Evolutionary conservation across 2,888 invertebrate genomes (phyloP).

Genomic region (Idaea dimidiata): DNA sequence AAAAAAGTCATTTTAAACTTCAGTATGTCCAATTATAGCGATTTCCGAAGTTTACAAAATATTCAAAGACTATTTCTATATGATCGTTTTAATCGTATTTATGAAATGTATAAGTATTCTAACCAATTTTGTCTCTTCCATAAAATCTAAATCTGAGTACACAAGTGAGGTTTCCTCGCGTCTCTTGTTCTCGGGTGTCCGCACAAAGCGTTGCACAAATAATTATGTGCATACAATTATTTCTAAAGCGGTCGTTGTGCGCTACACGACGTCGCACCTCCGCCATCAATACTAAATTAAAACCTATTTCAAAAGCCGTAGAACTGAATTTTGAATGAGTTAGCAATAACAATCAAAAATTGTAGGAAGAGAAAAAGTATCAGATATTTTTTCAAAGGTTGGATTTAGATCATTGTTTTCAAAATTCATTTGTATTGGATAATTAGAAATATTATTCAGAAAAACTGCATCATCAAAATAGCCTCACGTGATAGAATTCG

Average conservation of each 20-base stretch:
- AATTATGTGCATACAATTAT: conserved; percentile 80
- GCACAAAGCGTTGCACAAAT: conserved; percentile 73
- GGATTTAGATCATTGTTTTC: not conserved
- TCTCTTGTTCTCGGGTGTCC: conserved; percentile 61
- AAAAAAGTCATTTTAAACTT: too few species aligned
- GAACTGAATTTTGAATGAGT: not conserved
- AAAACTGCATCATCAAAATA: too few species aligned
- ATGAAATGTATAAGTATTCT: not conserved
- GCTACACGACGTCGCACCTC: conserved; percentile 25
- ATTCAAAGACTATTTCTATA: too few species aligned
- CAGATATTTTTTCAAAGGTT: not conserved
- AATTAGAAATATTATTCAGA: too few species aligned
- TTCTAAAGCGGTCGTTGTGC: conserved; percentile 54
- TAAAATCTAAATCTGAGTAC: conserved; percentile 28
- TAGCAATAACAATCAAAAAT: not conserved
- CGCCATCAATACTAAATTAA: not conserved
- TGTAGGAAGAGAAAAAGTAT: not conserved
- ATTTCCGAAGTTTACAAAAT: too few species aligned
- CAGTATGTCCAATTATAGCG: too few species aligned
- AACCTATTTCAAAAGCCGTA: not conserved
- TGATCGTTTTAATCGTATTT: too few species aligned
- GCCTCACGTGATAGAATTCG: too few species aligned
- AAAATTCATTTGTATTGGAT: too few species aligned
- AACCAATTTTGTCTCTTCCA: conserved; percentile 37
- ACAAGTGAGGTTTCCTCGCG: conserved; percentile 37